Evolutionary conservation across 1,140 invertebrate genomes (phyloP), one percentile per base, ranked within the genome.

Genomic region (Arctopsyche grandis): DNA sequence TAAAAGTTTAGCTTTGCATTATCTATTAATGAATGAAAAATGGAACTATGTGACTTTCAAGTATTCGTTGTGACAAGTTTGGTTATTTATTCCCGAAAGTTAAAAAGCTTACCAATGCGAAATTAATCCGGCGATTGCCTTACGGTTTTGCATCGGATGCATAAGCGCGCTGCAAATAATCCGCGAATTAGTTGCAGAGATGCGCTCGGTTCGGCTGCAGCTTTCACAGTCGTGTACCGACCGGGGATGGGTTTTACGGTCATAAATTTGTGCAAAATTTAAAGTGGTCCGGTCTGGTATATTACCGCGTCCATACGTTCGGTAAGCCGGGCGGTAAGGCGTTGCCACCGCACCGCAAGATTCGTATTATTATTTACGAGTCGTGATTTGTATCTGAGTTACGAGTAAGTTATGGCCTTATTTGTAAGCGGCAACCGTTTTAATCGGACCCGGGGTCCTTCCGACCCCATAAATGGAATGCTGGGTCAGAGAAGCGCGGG

Each of bases 261-360:
- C 63, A 26, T 79, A 81, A 79, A 81, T 81, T 79, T 69, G 43
- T n/a, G 63, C 21, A 21, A 76, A 79, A 79, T 81, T 81, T 79
- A 81, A 79, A 79, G 75, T 77, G 74, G 44, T 19, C 21, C 43
- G 44, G 44, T 26, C 19, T 46, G 66, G 74, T 79, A 77, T 77
- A 81, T 81, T 81, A 79, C 78, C 60, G 70, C 80, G 75, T 79
- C 76, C 80, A 77, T 78, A 81, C 77, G 80, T 78, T 78, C 60
- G 73, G 74, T 81, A 79, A 79, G 77, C 74, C 66, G 14, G 43
- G n/a, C 9, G 63, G 24, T 69, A 73, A 80, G 21, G 56, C 56
- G 29, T 38, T 38, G 29, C 29, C 7, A 43, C 69, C 44, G 24
- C 26, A 58, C 38, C 80, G 75, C 60, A 81, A 81, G 80, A 81